Evolutionary conservation across 2,888 invertebrate genomes (phyloP).

Genomic region (Pandemis corylana): DNA sequence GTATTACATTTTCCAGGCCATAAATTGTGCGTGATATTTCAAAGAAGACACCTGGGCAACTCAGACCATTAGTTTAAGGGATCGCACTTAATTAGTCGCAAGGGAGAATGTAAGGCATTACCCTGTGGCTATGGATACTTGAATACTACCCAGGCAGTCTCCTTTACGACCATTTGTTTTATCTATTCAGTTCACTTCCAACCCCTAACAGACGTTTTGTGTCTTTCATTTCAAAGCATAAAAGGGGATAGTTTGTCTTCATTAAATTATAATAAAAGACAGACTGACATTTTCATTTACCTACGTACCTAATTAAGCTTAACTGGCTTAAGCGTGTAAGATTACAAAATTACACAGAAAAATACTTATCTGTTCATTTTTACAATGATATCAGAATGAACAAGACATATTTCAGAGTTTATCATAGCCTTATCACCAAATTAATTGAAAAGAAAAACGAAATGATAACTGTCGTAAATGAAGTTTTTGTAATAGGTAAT

Average conservation of each 20-base stretch:
- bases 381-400: background rate
- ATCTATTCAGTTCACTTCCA: constrained; percentile 34
- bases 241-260: constrained; percentile 16
- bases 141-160: constrained; percentile 15
- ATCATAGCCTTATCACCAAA: too few species aligned
- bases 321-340: too few species aligned
- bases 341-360: too few species aligned
- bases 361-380: too few species aligned
- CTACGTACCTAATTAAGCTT: too few species aligned
- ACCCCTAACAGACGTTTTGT: constrained; percentile 22
- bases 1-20: constrained; percentile 15
- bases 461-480: too few species aligned
- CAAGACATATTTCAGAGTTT: too few species aligned
- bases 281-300: background rate
- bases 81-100: constrained; percentile 41
- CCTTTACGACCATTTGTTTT: constrained; percentile 35
- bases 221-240: constrained; percentile 20
- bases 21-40: constrained; percentile 35
- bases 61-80: constrained; percentile 35
- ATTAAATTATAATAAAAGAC: background rate
- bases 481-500: too few species aligned
- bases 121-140: constrained; percentile 32
- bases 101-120: constrained; percentile 35
- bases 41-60: constrained; percentile 35
- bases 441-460: too few species aligned